Base-by-base conservation (phyloP, 2,888 invertebrate species). In the Choreutis nemorana region DNA sequence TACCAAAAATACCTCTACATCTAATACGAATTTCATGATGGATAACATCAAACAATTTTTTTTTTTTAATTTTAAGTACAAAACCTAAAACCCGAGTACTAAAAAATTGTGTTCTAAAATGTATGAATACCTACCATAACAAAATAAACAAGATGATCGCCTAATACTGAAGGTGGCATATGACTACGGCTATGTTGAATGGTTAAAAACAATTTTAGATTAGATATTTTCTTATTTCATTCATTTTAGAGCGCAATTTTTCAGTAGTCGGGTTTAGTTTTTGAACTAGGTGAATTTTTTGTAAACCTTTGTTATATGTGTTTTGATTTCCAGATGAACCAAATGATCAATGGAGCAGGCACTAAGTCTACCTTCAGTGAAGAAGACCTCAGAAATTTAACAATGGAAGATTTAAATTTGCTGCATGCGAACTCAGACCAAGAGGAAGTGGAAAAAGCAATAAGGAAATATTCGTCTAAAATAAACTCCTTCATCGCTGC, bases 381-480 rank as follows among this genome's bases (percentile, higher is more conserved):
- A 50, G 89, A 89, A 49, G 86, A 89, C 41, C 67, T 86, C 13
- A 66, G 84, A 23, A 83, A 81, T 40, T 68, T 87, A 45, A 81
- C 83, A 3, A 83, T 90, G 45, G 91, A 93, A 44, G 94, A 94
- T 62, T 80, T 94, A 33, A 90, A 90, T 48, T 83, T 85, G 15
- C 71, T 94, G 26, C 86, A 87, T 28, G 82, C 87, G 7, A 82
- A 82, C 39, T 91, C 93, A 13, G 87, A 86, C 42, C 83, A 83
- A 34, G 86, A 87, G 45, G 94, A 94, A 35, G 90, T 94, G 4
- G 90, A 92, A 45, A 79, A 79, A 48, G 91, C 91, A 2, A 92
- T 91, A 37, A 81, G 82, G 37, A 94, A 93, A 67, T 94, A 94
- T 79, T 87, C 90, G 3, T 81, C 82, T 14, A 84, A 87, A 48